Percentiles rank a stretch among this genome's conserved stretches.
phyloP scores from a whole-genome alignment of 2,113 vertebrate genomes.

The Macaca mulatta region DNA sequence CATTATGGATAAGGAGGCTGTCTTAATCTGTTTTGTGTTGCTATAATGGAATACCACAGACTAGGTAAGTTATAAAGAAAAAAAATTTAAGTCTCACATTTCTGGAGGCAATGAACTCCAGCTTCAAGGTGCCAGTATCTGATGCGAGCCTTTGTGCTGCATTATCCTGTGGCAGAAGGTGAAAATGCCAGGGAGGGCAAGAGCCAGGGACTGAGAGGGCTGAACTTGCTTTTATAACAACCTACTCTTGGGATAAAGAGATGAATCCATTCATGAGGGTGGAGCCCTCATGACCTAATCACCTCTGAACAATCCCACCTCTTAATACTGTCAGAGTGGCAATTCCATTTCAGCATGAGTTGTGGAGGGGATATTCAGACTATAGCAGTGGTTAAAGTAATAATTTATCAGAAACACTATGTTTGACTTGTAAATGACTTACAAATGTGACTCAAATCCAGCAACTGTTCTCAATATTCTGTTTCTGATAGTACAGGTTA shows the following conservation, averaged over 20 bases:
- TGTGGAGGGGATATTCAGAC: not conserved
- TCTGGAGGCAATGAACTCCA: not conserved
- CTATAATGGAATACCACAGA: not conserved
- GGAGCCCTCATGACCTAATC: not conserved
- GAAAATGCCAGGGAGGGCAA: not conserved
- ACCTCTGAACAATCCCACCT: not conserved
- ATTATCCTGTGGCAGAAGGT: not conserved
- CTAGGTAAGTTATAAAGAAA: not conserved
- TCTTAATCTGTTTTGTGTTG: not conserved
- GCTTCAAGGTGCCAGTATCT: not conserved
- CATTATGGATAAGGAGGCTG: too few relatives aligned
- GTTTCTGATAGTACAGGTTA: constrained; percentile 31
- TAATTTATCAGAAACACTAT: not conserved
- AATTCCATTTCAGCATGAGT: not conserved
- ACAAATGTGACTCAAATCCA: constrained; percentile 15
- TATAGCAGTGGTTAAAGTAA: not conserved
- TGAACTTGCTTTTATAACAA: not conserved
- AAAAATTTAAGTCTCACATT: not conserved
- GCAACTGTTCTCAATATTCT: not conserved
- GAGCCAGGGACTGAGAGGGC: not conserved
- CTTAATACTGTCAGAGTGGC: not conserved
- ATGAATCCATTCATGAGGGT: not conserved
- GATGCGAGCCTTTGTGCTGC: not conserved
- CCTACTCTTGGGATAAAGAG: not conserved
- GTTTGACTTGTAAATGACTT: constrained; percentile 32